Conservation (phyloP, 2,888 invertebrate genomes). For the Leptarthrus brevirostris region DNA sequence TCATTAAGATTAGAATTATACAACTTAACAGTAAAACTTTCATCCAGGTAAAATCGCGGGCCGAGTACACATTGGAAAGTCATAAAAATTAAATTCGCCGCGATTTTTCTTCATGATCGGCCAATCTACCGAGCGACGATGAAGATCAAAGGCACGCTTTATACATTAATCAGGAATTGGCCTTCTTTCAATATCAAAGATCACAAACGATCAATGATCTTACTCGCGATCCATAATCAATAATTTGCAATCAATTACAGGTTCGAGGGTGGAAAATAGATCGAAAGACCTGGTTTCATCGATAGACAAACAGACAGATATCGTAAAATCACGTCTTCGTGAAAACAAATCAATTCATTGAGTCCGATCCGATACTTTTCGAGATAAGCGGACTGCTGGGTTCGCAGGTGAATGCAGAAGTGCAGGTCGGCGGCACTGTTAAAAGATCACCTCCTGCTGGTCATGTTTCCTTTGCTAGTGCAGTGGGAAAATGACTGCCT, state of each 20-base stretch:
- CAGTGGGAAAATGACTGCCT: slow-evolving; percentile 25
- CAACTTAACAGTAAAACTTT: too few relatives aligned
- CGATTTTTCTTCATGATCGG: not conserved
- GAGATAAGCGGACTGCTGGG: not conserved
- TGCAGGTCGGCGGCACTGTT: slow-evolving; percentile 39
- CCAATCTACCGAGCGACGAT: not conserved
- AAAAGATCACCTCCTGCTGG: slow-evolving; percentile 42
- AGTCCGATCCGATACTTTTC: not conserved
- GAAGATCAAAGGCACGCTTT: not conserved
- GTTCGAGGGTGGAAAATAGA: too few relatives aligned
- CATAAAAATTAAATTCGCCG: not conserved
- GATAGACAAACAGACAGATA: not conserved
- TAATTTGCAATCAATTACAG: too few relatives aligned
- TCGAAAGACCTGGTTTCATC: not conserved
- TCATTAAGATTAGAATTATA: too few relatives aligned
- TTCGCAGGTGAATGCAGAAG: slow-evolving; percentile 23
- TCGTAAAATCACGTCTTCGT: not conserved
- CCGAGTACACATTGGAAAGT: not conserved
- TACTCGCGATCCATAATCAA: too few relatives aligned
- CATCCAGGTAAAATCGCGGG: too few relatives aligned
- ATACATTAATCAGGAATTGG: not conserved
- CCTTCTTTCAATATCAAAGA: slow-evolving; percentile 2
- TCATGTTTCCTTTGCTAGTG: slow-evolving; percentile 12
- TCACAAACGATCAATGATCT: not conserved
- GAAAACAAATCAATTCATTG: slow-evolving; percentile 6